These are phyloP conservation scores for Tokudaia tokunoshimensis DNA, from an alignment of 2,797 vertebrate species.

Conservation along the genomic window DNA sequence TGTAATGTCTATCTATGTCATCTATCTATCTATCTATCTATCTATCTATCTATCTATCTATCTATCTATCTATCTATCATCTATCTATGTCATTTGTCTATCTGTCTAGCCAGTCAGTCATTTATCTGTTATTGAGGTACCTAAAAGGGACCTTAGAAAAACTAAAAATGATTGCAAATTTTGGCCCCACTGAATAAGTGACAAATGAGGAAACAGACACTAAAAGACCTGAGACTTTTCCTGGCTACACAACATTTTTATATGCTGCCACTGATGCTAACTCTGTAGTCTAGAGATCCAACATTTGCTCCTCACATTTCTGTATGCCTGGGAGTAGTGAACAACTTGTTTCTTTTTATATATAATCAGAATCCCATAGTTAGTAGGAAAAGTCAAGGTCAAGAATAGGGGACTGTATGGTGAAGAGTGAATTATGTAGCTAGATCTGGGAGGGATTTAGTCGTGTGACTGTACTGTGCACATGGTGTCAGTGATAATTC, in stretches of 20 bases:
- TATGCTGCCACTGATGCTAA: not conserved
- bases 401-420: not conserved
- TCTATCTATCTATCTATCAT: not conserved
- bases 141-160: slow-evolving; percentile 11
- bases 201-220: slow-evolving; percentile 16
- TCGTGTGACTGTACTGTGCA: not conserved
- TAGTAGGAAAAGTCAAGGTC: slow-evolving; percentile 62
- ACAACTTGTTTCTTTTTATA: not conserved
- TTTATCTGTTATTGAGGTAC: not conserved
- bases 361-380: slow-evolving; percentile 7
- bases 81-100: not conserved
- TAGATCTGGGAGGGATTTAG: slow-evolving; percentile 72
- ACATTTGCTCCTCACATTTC: not conserved
- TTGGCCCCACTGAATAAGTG: not conserved
- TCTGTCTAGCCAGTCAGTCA: not conserved
- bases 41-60: not conserved
- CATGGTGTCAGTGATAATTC: slow-evolving; percentile 67
- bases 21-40: not conserved
- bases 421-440: slow-evolving; percentile 56
- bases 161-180: slow-evolving; percentile 46
- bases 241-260: not conserved
- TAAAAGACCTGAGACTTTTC: not conserved
- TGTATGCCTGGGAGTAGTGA: not conserved
- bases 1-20: not conserved
- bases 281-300: slow-evolving; percentile 9